Evolutionary conservation across 2,113 vertebrate genomes (phyloP), one percentile per base, ranked within the genome.

Genomic region (Stercorarius parasiticus): DNA sequence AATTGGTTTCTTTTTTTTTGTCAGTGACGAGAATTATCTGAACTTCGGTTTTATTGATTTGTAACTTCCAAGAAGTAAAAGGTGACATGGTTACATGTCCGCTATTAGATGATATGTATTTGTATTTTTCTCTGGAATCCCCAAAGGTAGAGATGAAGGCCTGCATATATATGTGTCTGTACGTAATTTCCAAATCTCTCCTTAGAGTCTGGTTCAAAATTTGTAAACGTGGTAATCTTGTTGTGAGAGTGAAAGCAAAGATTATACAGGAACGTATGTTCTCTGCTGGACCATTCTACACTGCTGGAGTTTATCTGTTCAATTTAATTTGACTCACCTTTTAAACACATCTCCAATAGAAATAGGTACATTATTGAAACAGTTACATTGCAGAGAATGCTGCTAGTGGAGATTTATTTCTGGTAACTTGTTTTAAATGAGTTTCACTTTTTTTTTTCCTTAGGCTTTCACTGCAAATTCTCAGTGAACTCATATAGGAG

Each of bases 401-500:
- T 86, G 16, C 40, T 84, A 49, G 21, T 59, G 53, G 62, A 91
- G 52, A 79, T 91, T 71, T 95, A 78, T 95, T 96, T 84, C 36
- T 85, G 22, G 27, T 71, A 95, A 78, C 17, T 77, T 56, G 26
- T 64, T 93, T 93, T 83, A 93, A 94, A 88, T 53, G 8, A 42
- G 7, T 69, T 92, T 81, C 9, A 32, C 4, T 6, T 69, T 66
- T 65, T 40, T 30, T 52, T 38, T 22, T 13, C 3, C 11, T 73
- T 82, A 76, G 65, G 13, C 40, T 95, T 95, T 55, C 26, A 73
- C 25, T 77, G 40, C 45, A 93, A 73, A 65, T 93, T 82, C 34
- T 87, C 49, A 64, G 78, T 76, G 56, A 92, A 93, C 64, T 95
- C 85, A 74, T 90, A 82, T 15, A 90, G 23, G 47, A 94, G 71